Percentiles rank a stretch among this genome's conserved stretches.
phyloP scores from a whole-genome alignment of 2,888 invertebrate species.

The Eurois occulta region DNA sequence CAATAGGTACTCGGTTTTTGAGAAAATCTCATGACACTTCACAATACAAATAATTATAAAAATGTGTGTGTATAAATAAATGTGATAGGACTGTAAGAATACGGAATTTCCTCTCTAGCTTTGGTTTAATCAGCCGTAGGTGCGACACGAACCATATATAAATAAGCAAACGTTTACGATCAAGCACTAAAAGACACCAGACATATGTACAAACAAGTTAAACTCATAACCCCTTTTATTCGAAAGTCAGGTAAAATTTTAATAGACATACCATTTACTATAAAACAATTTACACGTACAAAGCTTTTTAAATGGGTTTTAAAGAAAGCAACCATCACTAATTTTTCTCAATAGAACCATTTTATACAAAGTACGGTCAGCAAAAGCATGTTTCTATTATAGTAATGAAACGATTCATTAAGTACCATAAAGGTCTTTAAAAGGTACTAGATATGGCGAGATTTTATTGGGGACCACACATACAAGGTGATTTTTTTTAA shows the following conservation, averaged over 20 bases:
- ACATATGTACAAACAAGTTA: background rate
- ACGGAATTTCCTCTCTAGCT: too few relatives aligned
- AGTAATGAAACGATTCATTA: slow-evolving; percentile 56
- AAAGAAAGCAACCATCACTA: slow-evolving; percentile 37
- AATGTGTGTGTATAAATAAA: too few relatives aligned
- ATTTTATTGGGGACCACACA: background rate
- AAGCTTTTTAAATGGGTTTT: slow-evolving; percentile 9
- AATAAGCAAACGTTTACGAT: too few relatives aligned
- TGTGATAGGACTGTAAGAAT: too few relatives aligned
- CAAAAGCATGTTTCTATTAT: slow-evolving; percentile 36
- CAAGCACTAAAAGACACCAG: background rate
- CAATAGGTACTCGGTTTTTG: too few relatives aligned
- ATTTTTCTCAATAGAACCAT: slow-evolving; percentile 30
- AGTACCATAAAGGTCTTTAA: slow-evolving; percentile 8
- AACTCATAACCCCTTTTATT: background rate
- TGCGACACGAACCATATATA: too few relatives aligned
- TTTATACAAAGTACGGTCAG: slow-evolving; percentile 12
- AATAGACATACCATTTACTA: background rate
- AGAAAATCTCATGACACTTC: too few relatives aligned
- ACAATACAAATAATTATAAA: too few relatives aligned
- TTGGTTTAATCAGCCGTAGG: too few relatives aligned
- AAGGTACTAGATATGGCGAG: background rate
- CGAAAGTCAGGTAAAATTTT: background rate
- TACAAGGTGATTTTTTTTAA: too few relatives aligned
- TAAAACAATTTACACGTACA: background rate